Evolutionary conservation across 2,888 invertebrate genomes (phyloP).

Genomic region (Chromoteleia sp.): DNA sequence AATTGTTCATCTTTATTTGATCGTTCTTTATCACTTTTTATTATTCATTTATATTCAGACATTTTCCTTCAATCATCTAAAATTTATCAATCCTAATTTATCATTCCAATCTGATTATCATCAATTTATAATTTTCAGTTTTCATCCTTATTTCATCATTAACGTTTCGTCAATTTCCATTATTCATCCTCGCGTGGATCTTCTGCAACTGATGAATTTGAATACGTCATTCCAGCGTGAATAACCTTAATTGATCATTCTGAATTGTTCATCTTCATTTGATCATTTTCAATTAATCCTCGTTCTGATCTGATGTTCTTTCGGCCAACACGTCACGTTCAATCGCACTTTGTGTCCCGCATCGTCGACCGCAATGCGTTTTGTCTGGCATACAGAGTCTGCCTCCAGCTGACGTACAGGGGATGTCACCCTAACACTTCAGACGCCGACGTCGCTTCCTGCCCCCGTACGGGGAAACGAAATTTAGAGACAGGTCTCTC

Average conservation of each 20-base stretch:
- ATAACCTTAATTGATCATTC: background rate
- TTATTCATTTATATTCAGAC: no score
- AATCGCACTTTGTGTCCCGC: constrained; percentile 46
- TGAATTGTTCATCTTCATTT: background rate
- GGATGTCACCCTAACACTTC: constrained; percentile 75
- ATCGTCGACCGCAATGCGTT: constrained; percentile 53
- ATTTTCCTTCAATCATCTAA: no score
- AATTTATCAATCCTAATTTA: no score
- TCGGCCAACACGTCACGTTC: constrained; percentile 51
- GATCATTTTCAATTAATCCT: constrained; percentile 22
- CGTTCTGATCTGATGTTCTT: constrained; percentile 14
- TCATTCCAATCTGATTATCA: no score
- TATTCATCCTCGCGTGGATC: no score
- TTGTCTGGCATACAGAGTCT: constrained; percentile 30
- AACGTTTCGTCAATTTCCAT: no score
- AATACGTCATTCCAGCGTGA: no score
- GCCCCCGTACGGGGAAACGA: constrained; percentile 45
- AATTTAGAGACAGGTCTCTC: constrained; percentile 58
- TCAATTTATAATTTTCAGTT: no score
- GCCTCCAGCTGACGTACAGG: constrained; percentile 71
- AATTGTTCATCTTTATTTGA: no score
- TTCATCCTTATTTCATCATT: no score
- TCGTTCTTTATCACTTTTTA: no score
- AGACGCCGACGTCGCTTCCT: constrained; percentile 71
- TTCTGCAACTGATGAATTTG: no score